Conservation (phyloP, 2,797 vertebrate genomes). For the Cygnus olor region DNA sequence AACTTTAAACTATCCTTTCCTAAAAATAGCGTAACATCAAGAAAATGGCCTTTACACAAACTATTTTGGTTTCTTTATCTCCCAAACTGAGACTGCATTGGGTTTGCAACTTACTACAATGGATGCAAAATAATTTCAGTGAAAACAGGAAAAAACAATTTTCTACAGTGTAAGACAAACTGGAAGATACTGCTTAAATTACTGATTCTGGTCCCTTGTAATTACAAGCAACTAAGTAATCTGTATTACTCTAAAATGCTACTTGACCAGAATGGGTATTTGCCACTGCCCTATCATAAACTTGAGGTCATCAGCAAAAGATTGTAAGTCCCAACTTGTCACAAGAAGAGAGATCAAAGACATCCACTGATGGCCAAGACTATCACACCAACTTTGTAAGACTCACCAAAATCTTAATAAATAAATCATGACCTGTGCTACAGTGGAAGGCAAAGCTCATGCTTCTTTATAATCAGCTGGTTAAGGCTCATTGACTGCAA, state of each 20-base stretch:
- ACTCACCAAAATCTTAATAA: neutral
- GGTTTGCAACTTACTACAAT: neutral
- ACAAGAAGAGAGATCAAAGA: neutral
- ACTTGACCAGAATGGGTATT: neutral
- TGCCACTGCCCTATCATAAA: neutral
- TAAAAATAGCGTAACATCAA: neutral
- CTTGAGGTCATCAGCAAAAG: neutral
- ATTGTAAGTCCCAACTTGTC: neutral
- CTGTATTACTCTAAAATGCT: neutral
- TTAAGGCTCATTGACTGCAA: neutral
- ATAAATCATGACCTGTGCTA: neutral
- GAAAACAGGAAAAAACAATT: neutral
- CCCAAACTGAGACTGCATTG: neutral
- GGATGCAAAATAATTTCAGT: neutral
- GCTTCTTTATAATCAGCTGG: neutral
- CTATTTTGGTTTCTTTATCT: neutral
- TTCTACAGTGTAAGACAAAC: neutral
- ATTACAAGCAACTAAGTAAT: neutral
- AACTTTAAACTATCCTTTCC: neutral
- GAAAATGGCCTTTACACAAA: neutral
- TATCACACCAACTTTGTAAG: accelerated
- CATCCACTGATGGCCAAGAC: neutral
- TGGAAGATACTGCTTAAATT: neutral
- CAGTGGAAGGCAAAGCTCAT: neutral
- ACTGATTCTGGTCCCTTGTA: neutral